Evolutionary conservation across 2,797 vertebrate genomes (phyloP), one percentile per base, ranked within the genome.

Genomic region (Eulemur rubriventer): DNA sequence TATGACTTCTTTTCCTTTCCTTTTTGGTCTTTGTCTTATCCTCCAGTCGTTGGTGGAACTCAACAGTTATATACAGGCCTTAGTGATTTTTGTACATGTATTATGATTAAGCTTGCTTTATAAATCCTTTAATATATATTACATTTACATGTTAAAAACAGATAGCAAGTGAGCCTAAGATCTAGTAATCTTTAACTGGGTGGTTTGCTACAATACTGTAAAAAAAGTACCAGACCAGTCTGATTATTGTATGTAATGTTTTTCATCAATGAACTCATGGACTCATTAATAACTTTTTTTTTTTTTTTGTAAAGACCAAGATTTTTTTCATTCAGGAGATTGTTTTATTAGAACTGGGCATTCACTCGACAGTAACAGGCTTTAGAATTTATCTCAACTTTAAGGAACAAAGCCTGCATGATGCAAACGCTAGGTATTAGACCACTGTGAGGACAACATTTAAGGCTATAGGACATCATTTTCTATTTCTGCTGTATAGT

Each of bases 1-100:
- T 98, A 93, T 78, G 43, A 86, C 26, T 92, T 83, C 41, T 46
- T 72, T 88, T 79, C 16, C 76, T 63, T 65, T 61, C 11, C 12
- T 55, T 26, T 89, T 50, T 43, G 18, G 30, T 81, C 73, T 69
- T 86, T 69, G 16, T 28, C 22, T 78, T 69, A 3, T 79, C 33
- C 48, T 57, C 20, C 3, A 65, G 35, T 33, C 35, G 4, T 28
- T 35, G 38, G 57, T 59, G 11, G 41, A 94, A 33, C 48, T 67
- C 35, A 94, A 24, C 10, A 70, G 26, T 89, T 76, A 46, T 14
- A 2, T 28, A 30, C 11, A 38, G 33, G 4, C 52, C 20, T 87
- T 88, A 85, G 50, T 63, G 81, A 75, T n/a, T 59, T 50, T 72
- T 94, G 61, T 69, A 43, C 35, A 33, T 94, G 9, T 88, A 16